Evolutionary conservation across 2,113 vertebrate species (phyloP).

Genomic region (Takifugu flavidus): DNA sequence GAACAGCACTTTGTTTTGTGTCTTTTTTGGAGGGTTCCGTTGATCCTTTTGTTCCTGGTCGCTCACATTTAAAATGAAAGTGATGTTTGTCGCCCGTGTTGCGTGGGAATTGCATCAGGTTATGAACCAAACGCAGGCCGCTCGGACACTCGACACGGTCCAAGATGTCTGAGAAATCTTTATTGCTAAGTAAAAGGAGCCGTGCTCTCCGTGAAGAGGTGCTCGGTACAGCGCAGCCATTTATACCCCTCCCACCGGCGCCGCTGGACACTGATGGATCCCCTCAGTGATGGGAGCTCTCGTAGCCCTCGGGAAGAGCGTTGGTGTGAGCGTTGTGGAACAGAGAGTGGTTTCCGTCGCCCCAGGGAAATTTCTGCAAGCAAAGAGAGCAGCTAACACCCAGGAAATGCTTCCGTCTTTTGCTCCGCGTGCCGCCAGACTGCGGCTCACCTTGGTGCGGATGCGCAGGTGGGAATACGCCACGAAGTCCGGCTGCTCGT

Average conservation of each 20-base stretch:
- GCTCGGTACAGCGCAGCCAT: conserved; percentile 12
- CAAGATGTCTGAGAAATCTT: neutral
- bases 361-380: conserved; percentile 83
- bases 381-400: neutral
- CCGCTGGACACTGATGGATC: neutral
- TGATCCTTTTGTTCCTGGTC: neutral
- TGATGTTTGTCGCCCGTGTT: neutral
- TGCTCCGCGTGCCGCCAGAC: neutral
- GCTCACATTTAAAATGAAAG: no score
- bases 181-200: neutral
- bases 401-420: neutral
- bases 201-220: neutral
- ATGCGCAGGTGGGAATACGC: conserved; percentile 70
- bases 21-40: neutral
- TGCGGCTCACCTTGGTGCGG: conserved; percentile 78
- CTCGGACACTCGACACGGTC: no score
- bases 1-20: conserved; percentile 3
- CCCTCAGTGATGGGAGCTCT: conserved; percentile 67
- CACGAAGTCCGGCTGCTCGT: conserved; percentile 68
- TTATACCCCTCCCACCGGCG: conserved; percentile 43
- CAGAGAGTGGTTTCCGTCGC: conserved; percentile 85
- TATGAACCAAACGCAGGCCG: no score
- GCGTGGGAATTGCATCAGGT: no score
- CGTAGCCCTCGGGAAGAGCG: conserved; percentile 81
- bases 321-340: conserved; percentile 86